Conservation (phyloP, 2,888 invertebrate genomes). For the Cataglyphis cursor region DNA sequence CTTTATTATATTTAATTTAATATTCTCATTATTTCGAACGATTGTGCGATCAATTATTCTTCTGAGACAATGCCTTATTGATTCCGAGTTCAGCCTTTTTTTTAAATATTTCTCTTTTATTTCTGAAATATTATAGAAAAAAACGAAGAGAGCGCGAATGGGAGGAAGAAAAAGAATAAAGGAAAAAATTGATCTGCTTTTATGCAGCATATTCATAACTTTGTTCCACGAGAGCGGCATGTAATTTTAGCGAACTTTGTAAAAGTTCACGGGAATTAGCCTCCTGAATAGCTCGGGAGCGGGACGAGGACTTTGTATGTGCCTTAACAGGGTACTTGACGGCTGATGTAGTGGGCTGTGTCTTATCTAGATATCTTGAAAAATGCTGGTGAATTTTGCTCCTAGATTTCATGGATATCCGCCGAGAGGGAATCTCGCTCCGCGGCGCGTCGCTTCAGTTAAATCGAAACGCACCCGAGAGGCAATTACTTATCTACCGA, state of each 20-base stretch:
- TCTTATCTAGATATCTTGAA: constrained; percentile 72
- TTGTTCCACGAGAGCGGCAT: neutral
- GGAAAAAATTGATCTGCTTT: neutral
- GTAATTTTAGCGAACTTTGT: constrained; percentile 34
- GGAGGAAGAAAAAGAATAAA: neutral
- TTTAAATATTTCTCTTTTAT: neutral
- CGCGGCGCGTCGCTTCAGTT: neutral
- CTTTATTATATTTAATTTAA: constrained; percentile 17
- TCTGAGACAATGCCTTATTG: neutral
- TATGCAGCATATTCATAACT: constrained; percentile 21
- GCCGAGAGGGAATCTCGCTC: constrained; percentile 15
- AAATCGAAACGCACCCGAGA: constrained; percentile 47
- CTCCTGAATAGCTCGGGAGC: neutral
- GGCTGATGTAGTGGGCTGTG: constrained; percentile 59
- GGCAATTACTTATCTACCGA: constrained; percentile 45
- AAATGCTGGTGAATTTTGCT: constrained; percentile 60
- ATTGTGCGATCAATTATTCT: neutral
- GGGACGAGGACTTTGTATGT: constrained; percentile 15
- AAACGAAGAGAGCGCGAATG: neutral
- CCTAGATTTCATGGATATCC: constrained; percentile 47
- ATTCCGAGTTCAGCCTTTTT: neutral
- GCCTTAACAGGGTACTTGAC: constrained; percentile 45
- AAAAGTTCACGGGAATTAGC: constrained; percentile 24
- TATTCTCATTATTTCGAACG: neutral
- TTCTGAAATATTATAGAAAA: neutral